Percentiles rank a stretch among this genome's conserved stretches.
These are phyloP conservation scores for Nemotelus nigrinus DNA, from an alignment of 2,888 invertebrate genomes.

Conservation along the genomic window DNA sequence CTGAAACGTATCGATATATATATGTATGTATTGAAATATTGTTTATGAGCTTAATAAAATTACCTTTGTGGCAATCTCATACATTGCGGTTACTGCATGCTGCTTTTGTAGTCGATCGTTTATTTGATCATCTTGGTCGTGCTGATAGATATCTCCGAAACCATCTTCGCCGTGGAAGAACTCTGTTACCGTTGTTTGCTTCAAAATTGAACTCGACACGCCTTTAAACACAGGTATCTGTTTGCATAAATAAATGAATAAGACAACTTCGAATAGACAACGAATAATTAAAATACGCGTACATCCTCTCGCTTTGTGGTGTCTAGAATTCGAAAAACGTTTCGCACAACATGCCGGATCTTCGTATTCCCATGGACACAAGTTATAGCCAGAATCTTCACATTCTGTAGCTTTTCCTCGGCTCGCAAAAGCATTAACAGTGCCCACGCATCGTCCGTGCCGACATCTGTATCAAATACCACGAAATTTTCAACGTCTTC, in stretches of 20 bases:
- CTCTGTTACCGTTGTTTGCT: slow-evolving; percentile 57
- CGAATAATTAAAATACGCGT: background rate
- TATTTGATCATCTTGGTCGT: slow-evolving; percentile 63
- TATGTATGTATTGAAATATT: background rate
- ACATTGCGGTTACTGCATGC: slow-evolving; percentile 71
- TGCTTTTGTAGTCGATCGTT: slow-evolving; percentile 65
- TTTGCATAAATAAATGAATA: background rate
- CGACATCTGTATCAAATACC: slow-evolving; percentile 72
- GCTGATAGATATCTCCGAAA: slow-evolving; percentile 72
- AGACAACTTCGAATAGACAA: background rate
- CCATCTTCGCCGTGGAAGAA: slow-evolving; percentile 77
- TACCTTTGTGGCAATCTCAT: slow-evolving; percentile 70
- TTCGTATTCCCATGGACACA: slow-evolving; percentile 79
- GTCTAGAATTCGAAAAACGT: slow-evolving; percentile 75
- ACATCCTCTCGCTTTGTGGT: slow-evolving; percentile 71
- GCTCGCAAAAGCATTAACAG: slow-evolving; percentile 69
- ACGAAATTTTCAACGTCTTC: slow-evolving; percentile 55
- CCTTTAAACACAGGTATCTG: slow-evolving; percentile 80
- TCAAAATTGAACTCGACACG: slow-evolving; percentile 66
- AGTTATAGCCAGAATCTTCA: slow-evolving; percentile 73
- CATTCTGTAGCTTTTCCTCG: slow-evolving; percentile 58
- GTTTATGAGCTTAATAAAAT: slow-evolving; percentile 30
- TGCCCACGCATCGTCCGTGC: slow-evolving; percentile 74
- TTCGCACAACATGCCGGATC: slow-evolving; percentile 74
- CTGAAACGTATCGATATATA: slow-evolving; percentile 42